These are phyloP conservation scores for Alligator sinensis DNA, from an alignment of 2,113 vertebrate species.

Conservation along the genomic window DNA sequence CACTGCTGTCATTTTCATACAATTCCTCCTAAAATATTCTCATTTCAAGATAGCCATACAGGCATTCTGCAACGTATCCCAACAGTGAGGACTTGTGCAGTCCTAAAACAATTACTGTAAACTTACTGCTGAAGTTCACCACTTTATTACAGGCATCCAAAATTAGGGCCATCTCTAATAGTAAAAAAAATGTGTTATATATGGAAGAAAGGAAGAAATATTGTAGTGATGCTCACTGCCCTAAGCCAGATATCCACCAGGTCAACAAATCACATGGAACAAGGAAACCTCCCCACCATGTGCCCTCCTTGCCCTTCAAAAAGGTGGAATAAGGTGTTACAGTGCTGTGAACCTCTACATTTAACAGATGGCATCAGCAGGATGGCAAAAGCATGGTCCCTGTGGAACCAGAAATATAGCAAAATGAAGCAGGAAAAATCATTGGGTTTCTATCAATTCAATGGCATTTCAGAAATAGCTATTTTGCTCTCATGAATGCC, in stretches of 20 bases:
- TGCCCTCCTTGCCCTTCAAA: neutral
- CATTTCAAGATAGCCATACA: neutral
- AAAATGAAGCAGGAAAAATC: neutral
- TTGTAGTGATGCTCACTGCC: neutral
- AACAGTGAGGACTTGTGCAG: neutral
- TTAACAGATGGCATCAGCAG: constrained; percentile 53
- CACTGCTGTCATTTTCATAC: neutral
- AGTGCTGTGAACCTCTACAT: constrained; percentile 29
- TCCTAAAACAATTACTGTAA: neutral
- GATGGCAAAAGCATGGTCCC: constrained; percentile 10
- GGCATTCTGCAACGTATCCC: neutral
- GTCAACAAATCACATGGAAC: neutral
- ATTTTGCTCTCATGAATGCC: neutral
- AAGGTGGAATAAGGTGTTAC: constrained; percentile 7
- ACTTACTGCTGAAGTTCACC: neutral
- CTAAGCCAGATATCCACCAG: rapidly evolving
- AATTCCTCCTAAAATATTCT: neutral
- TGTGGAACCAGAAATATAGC: neutral
- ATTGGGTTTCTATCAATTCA: neutral
- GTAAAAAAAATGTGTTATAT: neutral
- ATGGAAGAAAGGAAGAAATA: neutral
- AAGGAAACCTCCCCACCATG: neutral
- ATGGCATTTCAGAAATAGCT: neutral
- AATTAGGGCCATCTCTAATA: neutral
- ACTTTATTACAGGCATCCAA: neutral